Evolutionary conservation across 2,797 vertebrate species (phyloP).

Genomic region (Moxostoma hubbsi): DNA sequence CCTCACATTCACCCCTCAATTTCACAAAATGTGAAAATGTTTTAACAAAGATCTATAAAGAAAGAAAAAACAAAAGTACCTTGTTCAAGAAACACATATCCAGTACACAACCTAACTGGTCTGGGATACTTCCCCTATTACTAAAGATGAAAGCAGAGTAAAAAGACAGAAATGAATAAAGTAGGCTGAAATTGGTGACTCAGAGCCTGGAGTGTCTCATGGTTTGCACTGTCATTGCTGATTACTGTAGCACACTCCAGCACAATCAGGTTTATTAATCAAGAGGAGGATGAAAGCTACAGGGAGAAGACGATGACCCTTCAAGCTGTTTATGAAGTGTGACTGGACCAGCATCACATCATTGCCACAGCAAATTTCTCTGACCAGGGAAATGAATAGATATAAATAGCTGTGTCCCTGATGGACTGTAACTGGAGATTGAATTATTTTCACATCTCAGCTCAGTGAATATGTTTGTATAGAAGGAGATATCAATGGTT

Average conservation of each 20-base stretch:
- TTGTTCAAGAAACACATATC: background rate
- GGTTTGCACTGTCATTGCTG: constrained; percentile 24
- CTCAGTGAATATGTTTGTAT: background rate
- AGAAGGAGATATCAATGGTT: background rate
- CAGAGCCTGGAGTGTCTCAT: constrained; percentile 15
- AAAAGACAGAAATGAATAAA: background rate
- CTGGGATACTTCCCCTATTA: constrained; percentile 10
- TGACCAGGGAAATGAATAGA: background rate
- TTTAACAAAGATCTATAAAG: too few species aligned
- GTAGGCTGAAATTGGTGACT: background rate
- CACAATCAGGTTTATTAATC: constrained; percentile 42
- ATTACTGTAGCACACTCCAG: constrained; percentile 35
- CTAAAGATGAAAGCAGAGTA: constrained; percentile 11
- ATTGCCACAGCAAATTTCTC: background rate
- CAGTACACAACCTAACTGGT: constrained; percentile 8
- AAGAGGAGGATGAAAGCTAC: constrained; percentile 27
- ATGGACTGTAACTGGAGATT: constrained; percentile 3
- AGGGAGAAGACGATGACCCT: constrained; percentile 31
- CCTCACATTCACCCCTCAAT: background rate
- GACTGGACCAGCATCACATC: constrained; percentile 26
- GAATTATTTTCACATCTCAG: constrained; percentile 9
- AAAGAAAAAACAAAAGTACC: too few species aligned
- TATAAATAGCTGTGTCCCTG: constrained; percentile 37
- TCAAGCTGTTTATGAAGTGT: constrained; percentile 22
- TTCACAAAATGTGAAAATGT: background rate